Evolutionary conservation across 2,797 vertebrate species (phyloP).

Genomic region (Sebastes diploproa): DNA sequence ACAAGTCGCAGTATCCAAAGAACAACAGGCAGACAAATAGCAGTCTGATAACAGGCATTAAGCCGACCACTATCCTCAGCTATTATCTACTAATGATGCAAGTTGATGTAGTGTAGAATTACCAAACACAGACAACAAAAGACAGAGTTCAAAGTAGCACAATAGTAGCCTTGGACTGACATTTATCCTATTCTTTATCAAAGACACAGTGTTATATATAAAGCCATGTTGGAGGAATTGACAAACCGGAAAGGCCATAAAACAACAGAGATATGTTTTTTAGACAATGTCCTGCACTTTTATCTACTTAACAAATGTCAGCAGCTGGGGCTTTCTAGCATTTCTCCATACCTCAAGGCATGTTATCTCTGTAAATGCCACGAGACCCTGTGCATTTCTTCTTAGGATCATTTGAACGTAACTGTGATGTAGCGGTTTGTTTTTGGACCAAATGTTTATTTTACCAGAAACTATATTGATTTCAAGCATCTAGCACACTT

Average conservation of each 20-base stretch:
- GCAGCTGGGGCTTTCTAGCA: neutral
- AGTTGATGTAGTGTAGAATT: slow-evolving; percentile 13
- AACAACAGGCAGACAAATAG: slow-evolving; percentile 31
- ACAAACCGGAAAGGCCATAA: neutral
- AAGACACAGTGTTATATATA: slow-evolving; percentile 1
- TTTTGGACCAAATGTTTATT: neutral
- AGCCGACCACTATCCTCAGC: slow-evolving; percentile 2
- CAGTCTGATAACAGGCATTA: slow-evolving; percentile 39
- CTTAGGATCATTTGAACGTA: neutral
- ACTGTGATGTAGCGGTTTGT: neutral
- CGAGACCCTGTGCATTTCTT: neutral
- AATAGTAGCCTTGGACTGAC: neutral
- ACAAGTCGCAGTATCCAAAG: slow-evolving; percentile 29
- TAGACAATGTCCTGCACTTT: neutral
- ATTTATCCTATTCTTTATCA: slow-evolving; percentile 2
- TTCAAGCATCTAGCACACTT: neutral
- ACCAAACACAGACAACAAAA: slow-evolving; percentile 2
- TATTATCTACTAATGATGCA: slow-evolving; percentile 31
- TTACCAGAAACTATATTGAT: neutral
- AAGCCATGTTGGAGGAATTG: neutral
- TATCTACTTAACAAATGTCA: neutral
- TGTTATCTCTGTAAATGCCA: neutral
- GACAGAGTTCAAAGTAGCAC: slow-evolving; percentile 2
- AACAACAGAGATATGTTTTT: neutral
- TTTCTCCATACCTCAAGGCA: neutral